A percentile compares a stretch with the other conserved stretches of the same genome.
Evolutionary conservation across 2,113 vertebrate species (phyloP).

Genomic region (Platycercus adscitus): DNA sequence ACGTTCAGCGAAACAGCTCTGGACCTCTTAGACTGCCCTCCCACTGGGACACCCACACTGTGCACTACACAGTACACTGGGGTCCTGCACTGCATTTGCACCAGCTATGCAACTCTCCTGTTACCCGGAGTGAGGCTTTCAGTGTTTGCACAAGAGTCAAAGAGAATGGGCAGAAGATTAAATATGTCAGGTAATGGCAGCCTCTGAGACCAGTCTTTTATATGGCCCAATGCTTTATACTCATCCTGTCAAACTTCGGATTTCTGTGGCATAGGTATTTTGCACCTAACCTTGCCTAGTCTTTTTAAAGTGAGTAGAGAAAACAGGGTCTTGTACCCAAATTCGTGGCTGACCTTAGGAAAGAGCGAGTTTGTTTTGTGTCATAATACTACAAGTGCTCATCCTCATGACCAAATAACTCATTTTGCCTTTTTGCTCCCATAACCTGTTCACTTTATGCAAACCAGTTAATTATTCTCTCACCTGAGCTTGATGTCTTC

Average conservation of each 20-base stretch:
- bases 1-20: neutral
- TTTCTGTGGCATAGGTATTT: neutral
- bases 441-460: neutral
- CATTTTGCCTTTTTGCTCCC: neutral
- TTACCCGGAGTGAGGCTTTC: neutral
- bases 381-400: neutral
- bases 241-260: neutral
- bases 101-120: neutral
- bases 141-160: accelerated
- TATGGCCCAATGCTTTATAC: neutral
- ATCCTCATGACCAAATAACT: neutral
- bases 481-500: neutral
- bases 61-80: too few species aligned
- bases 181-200: neutral
- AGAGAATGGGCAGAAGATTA: accelerated
- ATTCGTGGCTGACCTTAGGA: neutral
- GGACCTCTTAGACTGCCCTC: neutral
- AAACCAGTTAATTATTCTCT: neutral
- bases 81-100: neutral
- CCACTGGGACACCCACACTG: neutral
- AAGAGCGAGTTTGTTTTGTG: neutral
- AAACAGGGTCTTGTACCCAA: neutral
- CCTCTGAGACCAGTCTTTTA: neutral
- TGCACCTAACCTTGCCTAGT: neutral
- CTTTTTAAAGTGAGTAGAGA: neutral